Base-by-base conservation (phyloP, 2,888 invertebrate species). In the Poecilus cupreus region DNA sequence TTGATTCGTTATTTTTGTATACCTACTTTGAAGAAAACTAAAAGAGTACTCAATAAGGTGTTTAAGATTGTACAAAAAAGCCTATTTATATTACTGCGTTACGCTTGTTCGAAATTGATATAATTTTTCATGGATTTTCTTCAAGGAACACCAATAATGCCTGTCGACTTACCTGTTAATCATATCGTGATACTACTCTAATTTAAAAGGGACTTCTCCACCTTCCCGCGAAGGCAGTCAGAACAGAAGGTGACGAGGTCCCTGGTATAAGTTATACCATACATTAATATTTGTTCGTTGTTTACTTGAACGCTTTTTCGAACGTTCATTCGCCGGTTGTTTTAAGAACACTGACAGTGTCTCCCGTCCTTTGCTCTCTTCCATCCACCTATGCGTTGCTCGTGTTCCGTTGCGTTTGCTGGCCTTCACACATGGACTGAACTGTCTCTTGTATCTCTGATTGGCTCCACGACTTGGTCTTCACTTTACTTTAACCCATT, bases 1-100 rank as follows among this genome's bases (percentile, higher is more conserved):
- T 88, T 88, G 85, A 87, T 87, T 86, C 86, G 87, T 88, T 88
- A 88, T 88, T 89, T 88, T 89, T 88, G 86, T 88, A 88, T 87
- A 39, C 72, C 54, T 80, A 57, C 57, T 72, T 72, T 72, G 22
- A 72, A 49, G 49, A 68, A n/a, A 64, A 46, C 20, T 24, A 64
- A 68, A 54, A 75, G 18, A 78, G 43, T 64, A 64, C 64, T 24
- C 32, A 18, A 64, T 46, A 57, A 60, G 43, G 24, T 49, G 16
- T 49, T 13, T 64, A 43, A 72, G 51, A 26, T 54, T 80, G 80
- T 80, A 80, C 80, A 80, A 80, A 78, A 76, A 60, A 51, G 70
- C 68, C 79, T 80, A 70, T 80, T 70, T 80, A 70, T 80, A 80
- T 51, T 8, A 70, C 8, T 80, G 20, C 32, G 75, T 80, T 70